Conservation (phyloP, 1,140 invertebrate species). For the Cataglyphis hispanica region DNA sequence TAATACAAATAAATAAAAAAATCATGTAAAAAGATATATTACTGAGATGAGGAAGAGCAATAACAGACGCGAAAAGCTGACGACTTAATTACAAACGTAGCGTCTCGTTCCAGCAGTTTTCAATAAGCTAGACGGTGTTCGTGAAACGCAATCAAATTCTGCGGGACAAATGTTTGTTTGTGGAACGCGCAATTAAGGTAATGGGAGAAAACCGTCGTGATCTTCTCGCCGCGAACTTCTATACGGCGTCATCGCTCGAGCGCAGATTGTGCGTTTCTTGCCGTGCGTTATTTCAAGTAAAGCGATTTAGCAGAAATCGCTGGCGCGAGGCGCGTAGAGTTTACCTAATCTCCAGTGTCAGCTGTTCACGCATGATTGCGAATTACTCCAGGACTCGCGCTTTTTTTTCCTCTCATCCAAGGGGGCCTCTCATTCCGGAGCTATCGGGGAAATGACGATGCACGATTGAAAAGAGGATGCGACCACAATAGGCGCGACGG, state of each 20-base stretch:
- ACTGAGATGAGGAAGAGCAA: no score
- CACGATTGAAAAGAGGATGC: slow-evolving; percentile 69
- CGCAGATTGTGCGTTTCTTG: slow-evolving; percentile 43
- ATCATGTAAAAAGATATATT: not conserved
- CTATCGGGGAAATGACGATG: slow-evolving; percentile 70
- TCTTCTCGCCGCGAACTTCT: slow-evolving; percentile 7
- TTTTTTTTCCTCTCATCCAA: slow-evolving; percentile 24
- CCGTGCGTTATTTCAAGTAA: slow-evolving; percentile 42
- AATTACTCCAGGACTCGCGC: slow-evolving; percentile 62
- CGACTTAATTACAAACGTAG: not conserved
- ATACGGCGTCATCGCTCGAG: slow-evolving; percentile 35
- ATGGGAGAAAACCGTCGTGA: slow-evolving; percentile 52
- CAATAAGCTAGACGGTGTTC: no score
- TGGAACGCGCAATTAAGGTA: slow-evolving; percentile 42
- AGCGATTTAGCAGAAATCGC: slow-evolving; percentile 60
- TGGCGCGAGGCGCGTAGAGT: slow-evolving; percentile 37
- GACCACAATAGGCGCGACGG: slow-evolving; percentile 60
- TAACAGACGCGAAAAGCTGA: not conserved
- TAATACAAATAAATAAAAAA: not conserved
- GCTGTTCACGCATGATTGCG: slow-evolving; percentile 70
- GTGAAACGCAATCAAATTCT: not conserved
- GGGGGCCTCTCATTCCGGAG: slow-evolving; percentile 14
- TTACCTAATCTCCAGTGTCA: slow-evolving; percentile 50
- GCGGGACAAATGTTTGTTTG: not conserved
- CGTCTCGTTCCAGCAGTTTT: not conserved